phyloP scores from a whole-genome alignment of 2,113 vertebrate genomes.

The Chloropsis hardwickii region DNA sequence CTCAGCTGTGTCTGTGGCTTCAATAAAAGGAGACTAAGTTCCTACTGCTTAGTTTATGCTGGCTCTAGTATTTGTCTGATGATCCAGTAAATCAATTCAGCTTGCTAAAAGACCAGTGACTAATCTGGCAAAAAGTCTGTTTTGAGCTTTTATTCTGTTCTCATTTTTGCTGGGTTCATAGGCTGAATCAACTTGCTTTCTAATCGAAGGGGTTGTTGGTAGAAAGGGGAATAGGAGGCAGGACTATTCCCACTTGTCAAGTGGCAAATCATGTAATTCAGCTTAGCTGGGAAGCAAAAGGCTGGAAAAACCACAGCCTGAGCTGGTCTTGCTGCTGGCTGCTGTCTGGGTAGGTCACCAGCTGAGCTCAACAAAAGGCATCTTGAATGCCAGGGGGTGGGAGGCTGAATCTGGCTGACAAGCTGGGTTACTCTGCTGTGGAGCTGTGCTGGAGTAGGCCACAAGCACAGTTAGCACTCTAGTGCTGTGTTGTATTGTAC shows the following conservation, averaged over 20 bases:
- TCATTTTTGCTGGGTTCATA: not conserved
- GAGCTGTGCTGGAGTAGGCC: not conserved
- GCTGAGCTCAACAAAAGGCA: not conserved
- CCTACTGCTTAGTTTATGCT: not conserved
- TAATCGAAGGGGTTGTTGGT: not conserved
- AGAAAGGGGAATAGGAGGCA: not conserved
- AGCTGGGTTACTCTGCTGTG: not conserved
- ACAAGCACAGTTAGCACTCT: not conserved
- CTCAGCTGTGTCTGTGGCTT: not conserved
- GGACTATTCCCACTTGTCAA: not conserved
- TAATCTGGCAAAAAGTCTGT: not conserved
- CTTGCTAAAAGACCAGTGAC: not conserved
- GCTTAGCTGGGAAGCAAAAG: not conserved
- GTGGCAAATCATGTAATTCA: not conserved
- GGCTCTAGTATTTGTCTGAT: conserved; percentile 15
- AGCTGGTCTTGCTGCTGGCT: not conserved
- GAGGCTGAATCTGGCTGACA: not conserved
- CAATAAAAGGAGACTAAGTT: not conserved
- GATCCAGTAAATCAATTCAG: not conserved
- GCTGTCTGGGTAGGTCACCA: not conserved
- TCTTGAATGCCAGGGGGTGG: not conserved
- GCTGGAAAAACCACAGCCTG: not conserved
- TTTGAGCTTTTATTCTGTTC: not conserved
- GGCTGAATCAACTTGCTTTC: not conserved
- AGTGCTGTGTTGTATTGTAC: not conserved